These are phyloP conservation scores for Argyrosomus regius DNA, from an alignment of 2,797 vertebrate species.

Conservation along the genomic window DNA sequence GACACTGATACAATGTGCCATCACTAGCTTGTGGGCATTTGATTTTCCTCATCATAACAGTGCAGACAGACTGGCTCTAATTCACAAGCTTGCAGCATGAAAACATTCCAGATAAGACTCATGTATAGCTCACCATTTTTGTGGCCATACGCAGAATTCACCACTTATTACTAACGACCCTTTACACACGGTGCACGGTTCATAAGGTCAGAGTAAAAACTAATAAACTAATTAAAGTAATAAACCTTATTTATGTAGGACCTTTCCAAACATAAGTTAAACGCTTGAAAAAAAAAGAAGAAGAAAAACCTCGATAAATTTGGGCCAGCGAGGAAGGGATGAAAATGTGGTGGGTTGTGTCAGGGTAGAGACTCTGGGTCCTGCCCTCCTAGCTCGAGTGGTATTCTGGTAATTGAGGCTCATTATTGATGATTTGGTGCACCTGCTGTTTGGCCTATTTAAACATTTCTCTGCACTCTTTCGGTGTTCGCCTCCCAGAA, in stretches of 20 bases:
- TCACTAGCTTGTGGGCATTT: slow-evolving; percentile 71
- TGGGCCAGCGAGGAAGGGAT: neutral
- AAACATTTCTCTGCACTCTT: slow-evolving; percentile 10
- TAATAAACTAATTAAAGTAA: neutral
- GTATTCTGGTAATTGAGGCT: slow-evolving; percentile 52
- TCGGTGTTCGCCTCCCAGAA: slow-evolving; percentile 10
- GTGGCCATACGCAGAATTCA: neutral
- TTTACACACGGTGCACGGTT: neutral
- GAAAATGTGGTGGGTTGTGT: neutral
- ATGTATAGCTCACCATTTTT: neutral
- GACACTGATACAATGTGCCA: slow-evolving; percentile 70
- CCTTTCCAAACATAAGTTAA: neutral
- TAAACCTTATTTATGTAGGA: neutral
- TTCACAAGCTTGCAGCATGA: slow-evolving; percentile 55
- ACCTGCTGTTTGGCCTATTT: slow-evolving; percentile 58
- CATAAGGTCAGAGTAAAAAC: neutral
- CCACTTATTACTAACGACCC: neutral
- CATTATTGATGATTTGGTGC: slow-evolving; percentile 54
- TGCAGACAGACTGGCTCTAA: slow-evolving; percentile 45
- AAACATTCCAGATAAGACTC: slow-evolving; percentile 16
- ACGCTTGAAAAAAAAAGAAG: neutral
- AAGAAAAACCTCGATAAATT: neutral
- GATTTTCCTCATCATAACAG: slow-evolving; percentile 67
- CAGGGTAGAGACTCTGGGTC: neutral
- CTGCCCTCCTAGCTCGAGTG: slow-evolving; percentile 17